A percentile compares a stretch with the other conserved stretches of the same genome.
Evolutionary conservation across 1,140 invertebrate genomes (phyloP).

Genomic region (Teleogryllus occipitalis): DNA sequence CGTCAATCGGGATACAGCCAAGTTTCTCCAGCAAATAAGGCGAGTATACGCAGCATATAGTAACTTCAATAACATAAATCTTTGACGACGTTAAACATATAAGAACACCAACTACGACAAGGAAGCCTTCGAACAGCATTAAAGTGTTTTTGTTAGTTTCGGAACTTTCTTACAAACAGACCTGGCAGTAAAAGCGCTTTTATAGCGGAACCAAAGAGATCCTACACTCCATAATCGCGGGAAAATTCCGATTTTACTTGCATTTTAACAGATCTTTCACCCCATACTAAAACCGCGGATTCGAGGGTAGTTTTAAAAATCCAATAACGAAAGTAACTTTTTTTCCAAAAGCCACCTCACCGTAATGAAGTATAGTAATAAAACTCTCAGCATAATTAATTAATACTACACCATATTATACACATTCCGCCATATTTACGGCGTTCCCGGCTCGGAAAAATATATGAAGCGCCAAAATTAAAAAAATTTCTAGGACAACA

Average conservation of each 20-base stretch:
- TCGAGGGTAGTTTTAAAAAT: neutral
- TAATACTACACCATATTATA: constrained; percentile 2
- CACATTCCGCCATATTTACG: neutral
- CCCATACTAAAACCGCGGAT: neutral
- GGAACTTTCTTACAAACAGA: neutral
- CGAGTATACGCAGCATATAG: neutral
- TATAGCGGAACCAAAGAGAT: neutral
- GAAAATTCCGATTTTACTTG: neutral
- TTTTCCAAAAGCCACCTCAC: neutral
- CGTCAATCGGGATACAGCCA: neutral
- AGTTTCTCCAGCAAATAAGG: neutral
- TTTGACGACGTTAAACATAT: neutral
- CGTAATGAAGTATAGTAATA: constrained; percentile 5
- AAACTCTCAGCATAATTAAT: neutral
- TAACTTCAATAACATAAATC: neutral
- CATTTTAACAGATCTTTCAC: neutral
- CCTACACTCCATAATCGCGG: neutral
- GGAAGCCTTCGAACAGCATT: neutral
- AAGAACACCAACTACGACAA: neutral
- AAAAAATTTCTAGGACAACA: neutral
- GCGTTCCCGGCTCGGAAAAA: neutral
- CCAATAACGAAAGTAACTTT: neutral
- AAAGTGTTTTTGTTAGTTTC: neutral
- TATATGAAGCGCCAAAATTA: neutral
- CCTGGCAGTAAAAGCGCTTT: neutral